Evolutionary conservation across 2,888 invertebrate species (phyloP), one percentile per base, ranked within the genome.

Genomic region (Drosophila ezoana): DNA sequence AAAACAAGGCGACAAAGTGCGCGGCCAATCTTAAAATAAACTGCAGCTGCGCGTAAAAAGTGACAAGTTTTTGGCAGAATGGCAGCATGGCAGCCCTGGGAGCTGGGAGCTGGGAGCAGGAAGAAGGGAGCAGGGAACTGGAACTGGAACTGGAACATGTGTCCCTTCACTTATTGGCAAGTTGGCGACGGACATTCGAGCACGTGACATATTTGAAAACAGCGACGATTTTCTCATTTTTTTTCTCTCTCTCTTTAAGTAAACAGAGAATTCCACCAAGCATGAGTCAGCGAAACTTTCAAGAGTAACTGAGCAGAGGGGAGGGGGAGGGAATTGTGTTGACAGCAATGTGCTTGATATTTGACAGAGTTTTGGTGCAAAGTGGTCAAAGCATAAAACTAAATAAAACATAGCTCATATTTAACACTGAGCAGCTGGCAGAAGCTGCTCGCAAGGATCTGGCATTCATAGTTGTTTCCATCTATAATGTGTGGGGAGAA

Each of bases 11-110:
- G 72, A 81, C 89, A 87, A 69, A 77, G 77, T 80, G 80, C 83
- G 79, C 83, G 88, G 86, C 89, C 83, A 89, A 83, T 83, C 89
- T 83, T 87, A 88, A 84, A 84, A 84, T 89, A 84, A 84, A 88
- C 83, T 84, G 89, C 83, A 84, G 83, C 83, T 84, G 83, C 88
- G 83, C 88, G 83, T 89, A 81, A 88, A 89, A 89, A 84, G 88
- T 87, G 83, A 84, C 83, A 84, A 84, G 89, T 84, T 84, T 87
- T 54, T 20, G 54, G 44, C 14, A 14, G 18, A 32, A 35, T 35
- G 35, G 13, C n/a, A n/a, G n/a, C n/a, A n/a, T 14, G 38, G 9
- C 38, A 9, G 38, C 9, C 11, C 8, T 3, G 38, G 40, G 40
- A 40, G 56, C 8, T 23, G 8, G 23, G 23, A 23, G 23, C 23